These are phyloP conservation scores for Drosophila rhopaloa DNA, from an alignment of 1,140 invertebrate species.

Conservation along the genomic window DNA sequence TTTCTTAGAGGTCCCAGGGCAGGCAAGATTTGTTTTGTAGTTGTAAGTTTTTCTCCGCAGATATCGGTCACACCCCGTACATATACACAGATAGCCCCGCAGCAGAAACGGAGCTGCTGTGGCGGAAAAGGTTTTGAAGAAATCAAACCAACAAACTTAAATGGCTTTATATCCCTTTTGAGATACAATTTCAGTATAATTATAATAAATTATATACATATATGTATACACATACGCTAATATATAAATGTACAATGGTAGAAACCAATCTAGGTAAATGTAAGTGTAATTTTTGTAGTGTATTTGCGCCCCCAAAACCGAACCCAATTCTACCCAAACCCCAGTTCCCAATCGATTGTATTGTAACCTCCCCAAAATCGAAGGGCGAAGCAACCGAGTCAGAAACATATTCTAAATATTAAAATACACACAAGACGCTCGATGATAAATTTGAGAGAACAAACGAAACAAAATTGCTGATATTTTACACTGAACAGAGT, in stretches of 20 bases:
- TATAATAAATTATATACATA: conserved; percentile 56
- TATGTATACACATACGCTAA: conserved; percentile 51
- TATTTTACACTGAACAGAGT: conserved; percentile 77
- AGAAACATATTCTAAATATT: conserved; percentile 63
- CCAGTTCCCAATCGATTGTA: conserved; percentile 45
- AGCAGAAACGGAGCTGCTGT: conserved; percentile 21
- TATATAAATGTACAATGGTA: conserved; percentile 67
- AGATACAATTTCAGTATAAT: conserved; percentile 76
- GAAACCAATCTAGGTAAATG: conserved; percentile 47
- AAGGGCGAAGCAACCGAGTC: conserved; percentile 11
- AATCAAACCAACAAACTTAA: conserved; percentile 66
- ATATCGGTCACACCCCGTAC: conserved; percentile 23
- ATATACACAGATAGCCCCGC: conserved; percentile 31
- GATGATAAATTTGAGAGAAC: conserved; percentile 52
- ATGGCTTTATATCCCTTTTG: conserved; percentile 83
- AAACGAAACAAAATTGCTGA: conserved; percentile 71
- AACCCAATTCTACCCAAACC: conserved; percentile 9
- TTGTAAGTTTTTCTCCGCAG: conserved; percentile 27
- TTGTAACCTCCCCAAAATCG: conserved; percentile 31
- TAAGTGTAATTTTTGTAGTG: conserved; percentile 73
- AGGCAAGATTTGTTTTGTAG: conserved; percentile 43
- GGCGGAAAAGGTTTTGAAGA: conserved; percentile 56
- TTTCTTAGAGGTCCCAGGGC: conserved; percentile 20
- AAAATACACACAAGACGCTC: conserved; percentile 21
- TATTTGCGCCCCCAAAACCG: conserved; percentile 34